These are phyloP conservation scores for Ochotona princeps DNA, from an alignment of 2,113 vertebrate genomes.

Conservation along the genomic window DNA sequence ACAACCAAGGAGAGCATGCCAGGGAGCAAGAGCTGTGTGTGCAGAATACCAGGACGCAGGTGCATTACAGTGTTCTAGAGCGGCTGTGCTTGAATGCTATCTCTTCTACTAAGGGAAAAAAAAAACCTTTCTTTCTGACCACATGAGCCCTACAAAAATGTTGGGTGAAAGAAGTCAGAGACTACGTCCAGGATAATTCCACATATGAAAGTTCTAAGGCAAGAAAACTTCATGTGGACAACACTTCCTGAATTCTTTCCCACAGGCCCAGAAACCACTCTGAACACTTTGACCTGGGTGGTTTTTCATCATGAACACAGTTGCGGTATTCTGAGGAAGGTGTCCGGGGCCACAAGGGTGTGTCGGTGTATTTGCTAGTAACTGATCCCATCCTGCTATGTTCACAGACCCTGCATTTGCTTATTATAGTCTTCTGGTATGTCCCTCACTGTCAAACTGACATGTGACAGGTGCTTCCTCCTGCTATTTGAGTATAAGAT, in stretches of 20 bases:
- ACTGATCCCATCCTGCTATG: background rate
- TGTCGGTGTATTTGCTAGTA: background rate
- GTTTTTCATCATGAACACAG: background rate
- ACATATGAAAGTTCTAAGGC: background rate
- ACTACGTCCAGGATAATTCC: background rate
- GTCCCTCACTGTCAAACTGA: background rate
- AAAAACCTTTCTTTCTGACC: background rate
- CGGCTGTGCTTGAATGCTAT: background rate
- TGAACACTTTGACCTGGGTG: background rate
- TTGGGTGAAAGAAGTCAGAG: background rate
- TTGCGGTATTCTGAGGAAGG: background rate
- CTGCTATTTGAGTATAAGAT: background rate
- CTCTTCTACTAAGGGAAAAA: background rate
- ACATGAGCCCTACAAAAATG: background rate
- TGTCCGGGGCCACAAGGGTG: no score
- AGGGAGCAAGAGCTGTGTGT: background rate
- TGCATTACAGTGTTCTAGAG: background rate
- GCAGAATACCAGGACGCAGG: background rate
- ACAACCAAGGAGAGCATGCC: background rate
- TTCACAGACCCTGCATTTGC: background rate
- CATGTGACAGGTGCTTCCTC: background rate
- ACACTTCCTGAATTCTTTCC: background rate
- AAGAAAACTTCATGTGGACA: background rate
- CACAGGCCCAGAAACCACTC: background rate
- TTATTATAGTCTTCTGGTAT: background rate